Percentiles rank a stretch among this genome's conserved stretches.
These are phyloP conservation scores for Pristiophorus japonicus DNA, from an alignment of 2,113 vertebrate genomes.

Conservation along the genomic window DNA sequence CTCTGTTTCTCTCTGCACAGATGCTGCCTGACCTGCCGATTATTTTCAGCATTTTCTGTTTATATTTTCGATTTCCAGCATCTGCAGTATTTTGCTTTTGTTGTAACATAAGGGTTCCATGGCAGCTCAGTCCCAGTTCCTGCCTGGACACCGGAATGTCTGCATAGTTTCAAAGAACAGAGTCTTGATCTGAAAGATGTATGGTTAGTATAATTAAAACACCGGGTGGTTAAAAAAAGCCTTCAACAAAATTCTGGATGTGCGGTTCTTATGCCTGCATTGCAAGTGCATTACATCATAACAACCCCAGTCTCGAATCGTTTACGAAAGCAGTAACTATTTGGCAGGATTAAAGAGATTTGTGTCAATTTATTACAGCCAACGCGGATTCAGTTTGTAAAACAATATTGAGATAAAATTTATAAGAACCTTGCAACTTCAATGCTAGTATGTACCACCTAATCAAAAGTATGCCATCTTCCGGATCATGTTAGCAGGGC, in stretches of 20 bases:
- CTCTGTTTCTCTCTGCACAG: neutral
- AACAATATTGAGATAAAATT: neutral
- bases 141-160: neutral
- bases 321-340: neutral
- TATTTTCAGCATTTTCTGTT: neutral
- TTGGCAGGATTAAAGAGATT: neutral
- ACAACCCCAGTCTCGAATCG: neutral
- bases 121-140: neutral
- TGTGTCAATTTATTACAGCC: too few relatives aligned
- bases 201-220: neutral
- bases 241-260: neutral
- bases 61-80: neutral
- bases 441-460: neutral
- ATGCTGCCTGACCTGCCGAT: neutral
- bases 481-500: neutral
- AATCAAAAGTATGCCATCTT: neutral
- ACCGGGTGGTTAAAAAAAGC: neutral
- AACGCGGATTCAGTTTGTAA: neutral
- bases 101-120: neutral
- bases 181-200: neutral
- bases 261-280: neutral
- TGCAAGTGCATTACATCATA: neutral
- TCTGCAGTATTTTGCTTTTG: neutral
- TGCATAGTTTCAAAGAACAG: neutral
- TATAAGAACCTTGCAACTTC: neutral